Evolutionary conservation across 2,888 invertebrate genomes (phyloP).

Genomic region (Rhimphoctona megacephalus): DNA sequence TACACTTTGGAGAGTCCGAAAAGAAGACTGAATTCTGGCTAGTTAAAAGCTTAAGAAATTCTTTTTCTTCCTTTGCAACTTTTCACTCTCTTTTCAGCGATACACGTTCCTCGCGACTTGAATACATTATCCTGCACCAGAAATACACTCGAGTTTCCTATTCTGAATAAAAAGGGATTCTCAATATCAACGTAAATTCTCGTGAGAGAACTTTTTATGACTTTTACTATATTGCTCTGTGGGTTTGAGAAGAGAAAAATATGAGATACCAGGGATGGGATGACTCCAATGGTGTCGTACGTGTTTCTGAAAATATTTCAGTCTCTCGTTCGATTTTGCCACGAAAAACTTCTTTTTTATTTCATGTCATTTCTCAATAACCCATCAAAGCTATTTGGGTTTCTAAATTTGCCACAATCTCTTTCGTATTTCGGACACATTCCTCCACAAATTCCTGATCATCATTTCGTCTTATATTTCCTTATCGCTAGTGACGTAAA

Average conservation of each 20-base stretch:
- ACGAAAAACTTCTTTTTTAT: background rate
- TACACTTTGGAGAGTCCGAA: background rate
- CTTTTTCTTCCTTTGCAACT: constrained; percentile 23
- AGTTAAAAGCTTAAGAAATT: constrained; percentile 29
- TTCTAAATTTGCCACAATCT: background rate
- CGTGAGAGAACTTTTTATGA: constrained; percentile 46
- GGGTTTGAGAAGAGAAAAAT: background rate
- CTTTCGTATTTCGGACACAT: background rate
- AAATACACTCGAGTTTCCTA: constrained; percentile 38
- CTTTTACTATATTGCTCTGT: constrained; percentile 34
- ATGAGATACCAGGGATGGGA: background rate
- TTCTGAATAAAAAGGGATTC: constrained; percentile 19
- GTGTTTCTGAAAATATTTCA: constrained; percentile 23
- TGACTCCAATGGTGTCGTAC: constrained; percentile 17
- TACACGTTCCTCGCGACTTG: constrained; percentile 28
- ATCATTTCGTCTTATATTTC: constrained; percentile 31
- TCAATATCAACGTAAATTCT: constrained; percentile 38
- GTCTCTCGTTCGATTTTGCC: background rate
- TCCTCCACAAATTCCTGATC: background rate
- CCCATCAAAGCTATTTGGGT: background rate
- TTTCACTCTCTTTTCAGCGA: constrained; percentile 7
- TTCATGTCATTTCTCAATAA: background rate
- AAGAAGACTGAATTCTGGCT: background rate
- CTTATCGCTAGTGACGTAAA: constrained; percentile 52
- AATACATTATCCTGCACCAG: constrained; percentile 47